Conservation (phyloP, 2,797 vertebrate species). For the Rhinatrema bivittatum region DNA sequence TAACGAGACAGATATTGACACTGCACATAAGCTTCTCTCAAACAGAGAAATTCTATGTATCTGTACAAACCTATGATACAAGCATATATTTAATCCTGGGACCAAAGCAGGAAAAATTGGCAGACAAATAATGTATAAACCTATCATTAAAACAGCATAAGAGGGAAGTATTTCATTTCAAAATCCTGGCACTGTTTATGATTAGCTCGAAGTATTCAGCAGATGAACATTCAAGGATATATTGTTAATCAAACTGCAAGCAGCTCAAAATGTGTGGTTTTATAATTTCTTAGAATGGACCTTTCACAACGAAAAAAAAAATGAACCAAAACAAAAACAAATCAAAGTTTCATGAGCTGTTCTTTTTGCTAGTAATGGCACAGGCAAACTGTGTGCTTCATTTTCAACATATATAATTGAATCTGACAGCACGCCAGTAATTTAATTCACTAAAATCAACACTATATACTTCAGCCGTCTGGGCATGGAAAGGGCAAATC, state of each 20-base stretch:
- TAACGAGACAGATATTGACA: constrained; percentile 2
- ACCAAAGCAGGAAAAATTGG: constrained; percentile 5
- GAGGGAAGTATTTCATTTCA: constrained; percentile 24
- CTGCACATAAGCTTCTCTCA: constrained; percentile 3
- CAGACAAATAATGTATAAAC: constrained; percentile 22
- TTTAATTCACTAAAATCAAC: constrained; percentile 62
- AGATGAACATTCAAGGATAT: constrained; percentile 12
- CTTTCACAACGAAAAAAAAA: constrained; percentile 41
- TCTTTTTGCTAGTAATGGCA: constrained; percentile 32
- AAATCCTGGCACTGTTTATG: constrained; percentile 17
- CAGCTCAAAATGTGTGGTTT: constrained; percentile 26
- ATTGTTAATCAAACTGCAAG: constrained; percentile 24
- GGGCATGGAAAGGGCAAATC: constrained; percentile 14
- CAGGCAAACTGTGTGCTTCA: constrained; percentile 63
- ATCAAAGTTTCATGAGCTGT: constrained; percentile 21
- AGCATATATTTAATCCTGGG: constrained; percentile 5
- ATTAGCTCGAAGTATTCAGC: constrained; percentile 4
- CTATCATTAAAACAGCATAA: constrained; percentile 19
- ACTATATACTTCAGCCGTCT: constrained; percentile 24
- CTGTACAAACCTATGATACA: constrained; percentile 4
- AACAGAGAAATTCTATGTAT: constrained; percentile 11
- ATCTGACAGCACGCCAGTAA: constrained; percentile 67
- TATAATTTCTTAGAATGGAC: constrained; percentile 37
- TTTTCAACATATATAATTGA: constrained; percentile 51
- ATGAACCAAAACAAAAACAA: constrained; percentile 50